phyloP scores from a whole-genome alignment of 2,113 vertebrate genomes.

The Austrofundulus limnaeus region DNA sequence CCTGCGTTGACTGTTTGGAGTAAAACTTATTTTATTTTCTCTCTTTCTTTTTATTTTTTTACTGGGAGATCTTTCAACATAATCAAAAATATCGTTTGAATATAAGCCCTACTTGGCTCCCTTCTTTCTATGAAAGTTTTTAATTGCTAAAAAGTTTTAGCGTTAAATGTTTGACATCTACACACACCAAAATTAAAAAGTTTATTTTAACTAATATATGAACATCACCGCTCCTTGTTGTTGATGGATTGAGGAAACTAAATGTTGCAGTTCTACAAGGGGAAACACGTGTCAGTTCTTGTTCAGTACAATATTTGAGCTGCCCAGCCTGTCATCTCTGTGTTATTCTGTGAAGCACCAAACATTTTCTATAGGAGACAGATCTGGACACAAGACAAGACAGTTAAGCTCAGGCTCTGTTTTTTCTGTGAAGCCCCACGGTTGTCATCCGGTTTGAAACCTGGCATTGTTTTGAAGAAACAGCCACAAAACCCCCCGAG shows the following conservation, averaged over 20 bases:
- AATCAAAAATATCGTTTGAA: constrained; percentile 28
- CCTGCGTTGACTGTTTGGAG: constrained; percentile 65
- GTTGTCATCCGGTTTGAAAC: not conserved
- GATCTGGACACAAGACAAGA: not conserved
- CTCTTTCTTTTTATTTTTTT: constrained; percentile 10
- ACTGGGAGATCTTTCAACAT: constrained; percentile 10
- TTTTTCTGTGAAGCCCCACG: not conserved
- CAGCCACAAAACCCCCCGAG: not conserved
- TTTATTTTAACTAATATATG: not conserved
- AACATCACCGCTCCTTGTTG: not conserved
- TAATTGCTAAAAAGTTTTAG: not conserved
- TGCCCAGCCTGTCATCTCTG: not conserved
- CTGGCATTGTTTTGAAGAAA: constrained; percentile 5
- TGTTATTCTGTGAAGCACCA: not conserved
- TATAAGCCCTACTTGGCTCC: not conserved
- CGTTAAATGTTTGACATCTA: not conserved
- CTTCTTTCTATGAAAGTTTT: not conserved
- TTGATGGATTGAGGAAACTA: not conserved
- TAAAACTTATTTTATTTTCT: constrained; percentile 61
- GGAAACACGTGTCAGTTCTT: not conserved
- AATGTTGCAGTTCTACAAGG: not conserved
- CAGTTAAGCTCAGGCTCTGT: not conserved
- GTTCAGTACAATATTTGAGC: not conserved
- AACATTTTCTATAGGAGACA: not conserved
- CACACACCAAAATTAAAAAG: not conserved